phyloP scores from a whole-genome alignment of 2,888 invertebrate species.

The Drosophila neonasuta region DNA sequence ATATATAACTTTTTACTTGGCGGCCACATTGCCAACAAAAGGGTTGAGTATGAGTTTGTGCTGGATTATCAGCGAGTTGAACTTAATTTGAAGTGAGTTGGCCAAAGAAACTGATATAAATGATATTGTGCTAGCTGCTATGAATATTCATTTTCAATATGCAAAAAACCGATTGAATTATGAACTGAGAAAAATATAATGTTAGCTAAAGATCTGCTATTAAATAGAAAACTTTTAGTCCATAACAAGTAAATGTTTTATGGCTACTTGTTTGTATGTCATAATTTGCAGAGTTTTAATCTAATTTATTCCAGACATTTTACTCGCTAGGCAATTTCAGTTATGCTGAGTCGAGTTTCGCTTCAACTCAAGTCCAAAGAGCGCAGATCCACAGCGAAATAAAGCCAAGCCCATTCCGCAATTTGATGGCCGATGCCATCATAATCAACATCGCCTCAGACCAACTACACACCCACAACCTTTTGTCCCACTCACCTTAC shows the following conservation, averaged over 20 bases:
- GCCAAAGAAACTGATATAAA: conserved; percentile 8
- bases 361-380: conserved; percentile 12
- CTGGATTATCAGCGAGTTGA: conserved; percentile 45
- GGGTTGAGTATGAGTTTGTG: conserved; percentile 17
- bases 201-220: not conserved
- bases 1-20: conserved; percentile 50
- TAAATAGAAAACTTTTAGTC: not conserved
- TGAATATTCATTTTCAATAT: conserved; percentile 28
- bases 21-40: conserved; percentile 53
- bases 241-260: not conserved
- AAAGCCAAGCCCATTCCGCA: conserved; percentile 42
- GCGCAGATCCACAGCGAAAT: conserved; percentile 25
- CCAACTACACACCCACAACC: conserved; percentile 13
- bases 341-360: conserved; percentile 26
- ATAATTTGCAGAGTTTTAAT: conserved; percentile 27
- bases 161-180: not conserved
- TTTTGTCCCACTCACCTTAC: not conserved
- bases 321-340: conserved; percentile 32
- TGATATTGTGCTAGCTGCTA: not conserved
- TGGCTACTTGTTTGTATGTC: conserved; percentile 3
- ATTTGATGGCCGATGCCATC: conserved; percentile 71
- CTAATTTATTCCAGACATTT: conserved; percentile 45
- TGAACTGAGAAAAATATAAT: too few species aligned
- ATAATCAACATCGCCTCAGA: conserved; percentile 68
- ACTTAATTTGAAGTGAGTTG: conserved; percentile 30